Conservation (phyloP, 2,888 invertebrate species). For the Leptothorax acervorum region DNA sequence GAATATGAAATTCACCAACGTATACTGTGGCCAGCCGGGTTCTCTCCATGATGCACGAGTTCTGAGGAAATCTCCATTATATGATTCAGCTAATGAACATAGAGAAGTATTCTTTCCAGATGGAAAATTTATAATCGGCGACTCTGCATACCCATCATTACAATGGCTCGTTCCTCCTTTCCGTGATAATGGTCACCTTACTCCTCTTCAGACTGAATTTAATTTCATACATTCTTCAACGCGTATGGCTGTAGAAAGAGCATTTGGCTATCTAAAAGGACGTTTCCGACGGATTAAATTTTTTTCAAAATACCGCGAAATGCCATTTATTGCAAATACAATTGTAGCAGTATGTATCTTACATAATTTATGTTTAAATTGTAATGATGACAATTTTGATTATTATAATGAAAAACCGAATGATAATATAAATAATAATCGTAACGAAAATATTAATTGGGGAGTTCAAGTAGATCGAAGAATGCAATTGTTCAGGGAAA, state of each 20-base stretch:
- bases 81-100: slow-evolving; percentile 14
- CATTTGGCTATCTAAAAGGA: slow-evolving; percentile 11
- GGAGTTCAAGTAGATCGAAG: background rate
- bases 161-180: background rate
- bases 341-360: slow-evolving; percentile 7
- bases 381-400: background rate
- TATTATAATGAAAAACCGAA: background rate
- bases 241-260: slow-evolving; percentile 4
- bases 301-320: background rate
- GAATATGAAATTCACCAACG: background rate
- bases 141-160: slow-evolving; percentile 6
- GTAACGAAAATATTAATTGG: background rate
- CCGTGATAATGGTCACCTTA: slow-evolving; percentile 3
- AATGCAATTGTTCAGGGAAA: background rate
- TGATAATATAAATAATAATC: background rate
- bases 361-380: slow-evolving; percentile 8
- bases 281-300: slow-evolving; percentile 8
- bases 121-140: background rate
- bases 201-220: slow-evolving; percentile 3
- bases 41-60: slow-evolving; percentile 9
- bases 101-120: background rate
- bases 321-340: background rate
- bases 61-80: background rate
- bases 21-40: background rate
- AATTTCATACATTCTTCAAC: slow-evolving; percentile 15